Evolutionary conservation across 2,797 vertebrate species (phyloP).

Genomic region (Myotis pilosus): DNA sequence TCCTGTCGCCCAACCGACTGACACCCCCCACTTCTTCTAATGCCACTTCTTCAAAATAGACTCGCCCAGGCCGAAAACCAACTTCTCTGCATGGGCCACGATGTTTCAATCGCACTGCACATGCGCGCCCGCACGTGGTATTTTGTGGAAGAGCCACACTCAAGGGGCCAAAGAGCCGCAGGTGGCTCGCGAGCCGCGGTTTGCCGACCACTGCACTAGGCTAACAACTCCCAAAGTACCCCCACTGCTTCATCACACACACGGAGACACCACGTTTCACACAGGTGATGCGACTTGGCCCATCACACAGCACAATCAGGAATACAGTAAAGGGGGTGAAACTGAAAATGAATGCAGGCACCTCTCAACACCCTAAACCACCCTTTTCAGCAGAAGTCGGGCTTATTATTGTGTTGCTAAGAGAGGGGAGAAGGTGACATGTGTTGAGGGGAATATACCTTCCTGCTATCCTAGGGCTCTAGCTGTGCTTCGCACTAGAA

Average conservation of each 20-base stretch:
- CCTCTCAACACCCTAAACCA: neutral
- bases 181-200: no score
- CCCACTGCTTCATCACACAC: neutral
- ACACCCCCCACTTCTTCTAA: no score
- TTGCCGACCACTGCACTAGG: neutral
- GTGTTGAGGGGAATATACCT: neutral
- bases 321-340: conserved; percentile 5
- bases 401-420: neutral
- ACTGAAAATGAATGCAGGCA: neutral
- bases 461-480: neutral
- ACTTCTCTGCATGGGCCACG: no score
- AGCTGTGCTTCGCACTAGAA: conserved; percentile 12
- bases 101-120: no score
- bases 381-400: conserved; percentile 1
- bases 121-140: no score
- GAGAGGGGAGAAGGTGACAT: neutral
- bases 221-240: neutral
- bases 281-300: conserved; percentile 27
- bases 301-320: conserved; percentile 14
- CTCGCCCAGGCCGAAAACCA: no score
- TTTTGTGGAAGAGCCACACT: no score
- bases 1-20: fast-evolving
- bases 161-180: no score
- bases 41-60: no score
- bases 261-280: neutral